Evolutionary conservation across 2,797 vertebrate species (phyloP).

Genomic region (Bryconaethiops microstoma): DNA sequence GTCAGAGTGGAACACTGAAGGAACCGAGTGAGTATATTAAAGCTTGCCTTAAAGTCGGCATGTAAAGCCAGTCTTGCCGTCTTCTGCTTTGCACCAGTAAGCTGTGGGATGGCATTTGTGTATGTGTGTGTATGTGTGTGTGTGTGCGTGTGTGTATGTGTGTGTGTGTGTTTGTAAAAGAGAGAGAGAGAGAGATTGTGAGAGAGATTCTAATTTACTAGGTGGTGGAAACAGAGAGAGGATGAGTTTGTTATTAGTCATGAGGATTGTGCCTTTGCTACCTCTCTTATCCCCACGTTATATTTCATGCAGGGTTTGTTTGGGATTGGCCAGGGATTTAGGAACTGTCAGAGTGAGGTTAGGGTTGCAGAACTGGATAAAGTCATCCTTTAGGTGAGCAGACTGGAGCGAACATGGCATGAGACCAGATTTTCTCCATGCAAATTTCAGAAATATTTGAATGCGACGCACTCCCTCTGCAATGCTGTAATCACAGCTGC

Average conservation of each 20-base stretch:
- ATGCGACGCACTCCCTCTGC: not conserved
- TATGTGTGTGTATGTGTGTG: constrained; percentile 35
- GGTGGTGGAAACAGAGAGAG: constrained; percentile 66
- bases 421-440: not conserved
- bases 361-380: not conserved
- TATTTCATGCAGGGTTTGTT: constrained; percentile 59
- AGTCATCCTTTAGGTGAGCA: not conserved
- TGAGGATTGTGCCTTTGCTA: constrained; percentile 61
- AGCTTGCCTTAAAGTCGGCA: constrained; percentile 14
- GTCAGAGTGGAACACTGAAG: not conserved
- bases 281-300: constrained; percentile 62
- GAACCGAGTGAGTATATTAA: constrained; percentile 3
- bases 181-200: constrained; percentile 17
- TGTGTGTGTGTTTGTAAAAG: not conserved
- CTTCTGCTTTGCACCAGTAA: constrained; percentile 53
- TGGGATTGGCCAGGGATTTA: not conserved
- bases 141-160: not conserved
- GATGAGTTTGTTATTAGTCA: constrained; percentile 71
- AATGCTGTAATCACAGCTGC: not conserved
- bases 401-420: not conserved
- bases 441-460: not conserved
- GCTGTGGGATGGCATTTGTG: constrained; percentile 31
- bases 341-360: not conserved
- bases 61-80: constrained; percentile 8
- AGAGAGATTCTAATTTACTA: constrained; percentile 71